These are phyloP conservation scores for Halyomorpha halys DNA, from an alignment of 1,140 invertebrate species.

Conservation along the genomic window DNA sequence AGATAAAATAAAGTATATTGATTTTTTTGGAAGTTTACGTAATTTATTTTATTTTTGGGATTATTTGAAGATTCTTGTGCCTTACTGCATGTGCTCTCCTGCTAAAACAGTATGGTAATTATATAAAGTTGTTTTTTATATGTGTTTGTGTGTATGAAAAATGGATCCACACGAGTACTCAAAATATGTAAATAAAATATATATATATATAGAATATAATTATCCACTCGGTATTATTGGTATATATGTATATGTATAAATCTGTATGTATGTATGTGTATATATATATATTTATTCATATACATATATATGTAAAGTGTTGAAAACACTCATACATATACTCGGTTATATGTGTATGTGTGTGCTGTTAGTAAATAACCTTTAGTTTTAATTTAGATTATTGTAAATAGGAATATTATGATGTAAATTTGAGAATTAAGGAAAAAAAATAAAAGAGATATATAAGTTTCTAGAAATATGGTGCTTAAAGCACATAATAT, in stretches of 20 bases:
- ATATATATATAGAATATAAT: too few species aligned
- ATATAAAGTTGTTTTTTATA: too few species aligned
- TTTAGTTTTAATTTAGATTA: constrained; percentile 13
- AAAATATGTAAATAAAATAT: too few species aligned
- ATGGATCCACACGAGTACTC: too few species aligned
- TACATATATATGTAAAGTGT: not conserved
- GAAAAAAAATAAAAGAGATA: not conserved
- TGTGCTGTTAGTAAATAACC: constrained; percentile 5
- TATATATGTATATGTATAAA: too few species aligned
- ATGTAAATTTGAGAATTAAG: not conserved
- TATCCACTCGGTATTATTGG: not conserved
- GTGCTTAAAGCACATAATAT: not conserved
- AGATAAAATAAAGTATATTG: too few species aligned
- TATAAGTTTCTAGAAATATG: not conserved
- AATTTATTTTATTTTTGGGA: not conserved
- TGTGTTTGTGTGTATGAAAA: too few species aligned
- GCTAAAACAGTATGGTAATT: constrained; percentile 3
- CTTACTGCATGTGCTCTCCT: constrained; percentile 18
- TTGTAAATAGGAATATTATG: constrained; percentile 20
- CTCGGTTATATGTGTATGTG: constrained; percentile 14
- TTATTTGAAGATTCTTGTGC: constrained; percentile 22
- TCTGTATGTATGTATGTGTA: not conserved
- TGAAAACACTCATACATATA: not conserved
- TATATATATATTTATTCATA: too few species aligned
- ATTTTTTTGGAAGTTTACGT: too few species aligned